Percentiles rank a stretch among this genome's conserved stretches.
Evolutionary conservation across 2,797 vertebrate species (phyloP).

Genomic region (Acrossocheilus wenchowensis): DNA sequence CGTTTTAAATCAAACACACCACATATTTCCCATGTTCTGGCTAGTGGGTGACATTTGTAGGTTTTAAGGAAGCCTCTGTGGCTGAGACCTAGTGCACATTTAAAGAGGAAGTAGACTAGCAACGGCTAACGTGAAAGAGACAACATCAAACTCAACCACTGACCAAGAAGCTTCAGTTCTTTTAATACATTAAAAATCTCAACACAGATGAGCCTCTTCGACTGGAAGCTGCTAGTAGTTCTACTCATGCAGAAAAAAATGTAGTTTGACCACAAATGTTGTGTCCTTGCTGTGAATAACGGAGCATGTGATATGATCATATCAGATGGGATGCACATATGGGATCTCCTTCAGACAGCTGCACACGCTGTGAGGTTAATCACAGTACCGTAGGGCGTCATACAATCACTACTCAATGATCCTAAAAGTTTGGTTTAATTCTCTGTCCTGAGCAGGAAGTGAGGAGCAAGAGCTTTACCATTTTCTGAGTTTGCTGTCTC

Average conservation of each 20-base stretch:
- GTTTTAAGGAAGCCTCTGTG: constrained; percentile 13
- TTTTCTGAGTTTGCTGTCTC: background rate
- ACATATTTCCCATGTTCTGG: background rate
- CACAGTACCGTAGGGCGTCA: background rate
- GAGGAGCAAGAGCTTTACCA: background rate
- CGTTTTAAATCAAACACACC: background rate
- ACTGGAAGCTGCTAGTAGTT: background rate
- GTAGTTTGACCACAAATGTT: background rate
- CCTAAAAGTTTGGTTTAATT: constrained; percentile 8
- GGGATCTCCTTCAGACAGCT: constrained; percentile 44
- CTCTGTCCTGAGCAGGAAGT: background rate
- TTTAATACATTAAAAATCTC: background rate
- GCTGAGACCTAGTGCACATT: background rate
- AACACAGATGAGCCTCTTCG: background rate
- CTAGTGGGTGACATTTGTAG: background rate
- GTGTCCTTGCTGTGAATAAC: constrained; percentile 6
- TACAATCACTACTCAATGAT: constrained; percentile 4
- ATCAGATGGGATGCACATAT: constrained; percentile 50
- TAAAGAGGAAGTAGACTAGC: constrained; percentile 39
- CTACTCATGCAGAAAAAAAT: background rate
- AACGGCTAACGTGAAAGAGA: background rate
- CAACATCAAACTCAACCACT: background rate
- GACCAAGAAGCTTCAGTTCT: background rate
- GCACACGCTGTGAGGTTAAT: constrained; percentile 42
- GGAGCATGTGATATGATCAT: constrained; percentile 18